A percentile compares a stretch with the other conserved stretches of the same genome.
phyloP scores from a whole-genome alignment of 2,113 vertebrate species.

The Corvus cornix region DNA sequence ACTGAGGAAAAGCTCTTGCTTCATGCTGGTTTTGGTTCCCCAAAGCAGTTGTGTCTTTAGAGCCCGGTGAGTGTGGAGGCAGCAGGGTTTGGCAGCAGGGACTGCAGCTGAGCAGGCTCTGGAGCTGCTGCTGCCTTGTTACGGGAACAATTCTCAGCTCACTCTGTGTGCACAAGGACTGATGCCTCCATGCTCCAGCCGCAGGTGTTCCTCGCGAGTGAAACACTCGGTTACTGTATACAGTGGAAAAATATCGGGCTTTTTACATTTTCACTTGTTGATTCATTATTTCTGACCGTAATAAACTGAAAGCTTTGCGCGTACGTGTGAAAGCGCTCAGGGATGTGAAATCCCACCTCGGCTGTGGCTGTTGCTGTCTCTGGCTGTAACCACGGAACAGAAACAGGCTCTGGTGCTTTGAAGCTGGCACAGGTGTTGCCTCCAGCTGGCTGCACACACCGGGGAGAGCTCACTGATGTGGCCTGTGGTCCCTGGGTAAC shows the following conservation, averaged over 20 bases:
- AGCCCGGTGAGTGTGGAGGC: not conserved
- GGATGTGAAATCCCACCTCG: not conserved
- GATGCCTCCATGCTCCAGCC: fast-evolving
- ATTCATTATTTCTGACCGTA: not conserved
- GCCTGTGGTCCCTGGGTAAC: not conserved
- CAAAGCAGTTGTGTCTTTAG: fast-evolving
- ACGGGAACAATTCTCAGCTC: not conserved
- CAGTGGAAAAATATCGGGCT: not conserved
- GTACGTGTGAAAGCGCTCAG: fast-evolving
- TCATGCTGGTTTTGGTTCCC: not conserved
- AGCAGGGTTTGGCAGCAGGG: fast-evolving
- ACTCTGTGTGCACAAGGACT: fast-evolving
- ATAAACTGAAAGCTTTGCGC: fast-evolving
- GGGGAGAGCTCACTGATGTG: not conserved
- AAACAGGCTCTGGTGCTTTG: not conserved
- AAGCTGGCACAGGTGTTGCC: not conserved
- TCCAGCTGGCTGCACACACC: not conserved
- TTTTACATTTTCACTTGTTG: not conserved
- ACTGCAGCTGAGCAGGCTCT: not conserved
- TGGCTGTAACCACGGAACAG: not conserved
- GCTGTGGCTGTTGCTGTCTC: not conserved
- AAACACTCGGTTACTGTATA: not conserved
- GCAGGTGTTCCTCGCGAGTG: not conserved
- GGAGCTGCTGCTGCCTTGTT: not conserved
- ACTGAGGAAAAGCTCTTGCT: not conserved